Conservation (phyloP, 1,140 invertebrate species). For the Drosophila kanapiae region DNA sequence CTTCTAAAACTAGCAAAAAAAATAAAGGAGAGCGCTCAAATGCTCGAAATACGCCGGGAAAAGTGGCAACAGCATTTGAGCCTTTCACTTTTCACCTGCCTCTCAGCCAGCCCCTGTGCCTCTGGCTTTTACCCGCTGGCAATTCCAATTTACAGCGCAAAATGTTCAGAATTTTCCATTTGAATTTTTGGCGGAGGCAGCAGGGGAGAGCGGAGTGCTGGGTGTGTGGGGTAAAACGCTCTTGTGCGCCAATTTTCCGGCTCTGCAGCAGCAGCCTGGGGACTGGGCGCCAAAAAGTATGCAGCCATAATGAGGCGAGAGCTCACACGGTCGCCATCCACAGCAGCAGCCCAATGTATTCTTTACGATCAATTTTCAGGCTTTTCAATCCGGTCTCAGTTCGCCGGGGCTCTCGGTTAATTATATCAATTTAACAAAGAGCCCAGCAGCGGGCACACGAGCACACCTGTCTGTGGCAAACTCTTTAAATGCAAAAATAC, state of each 20-base stretch:
- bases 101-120: conserved; percentile 5
- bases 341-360: conserved; percentile 22
- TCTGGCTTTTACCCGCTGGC: conserved; percentile 29
- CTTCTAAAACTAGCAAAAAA: conserved; percentile 62
- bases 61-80: conserved; percentile 66
- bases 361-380: conserved; percentile 46
- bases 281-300: conserved; percentile 44
- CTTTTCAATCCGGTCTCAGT: conserved; percentile 31
- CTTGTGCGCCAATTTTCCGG: conserved; percentile 59
- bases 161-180: conserved; percentile 76
- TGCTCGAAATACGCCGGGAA: conserved; percentile 60
- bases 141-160: conserved; percentile 52
- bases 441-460: neutral
- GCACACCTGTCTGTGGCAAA: conserved; percentile 15
- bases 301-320: conserved; percentile 43
- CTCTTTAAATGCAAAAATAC: conserved; percentile 14
- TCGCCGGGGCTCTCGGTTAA: conserved; percentile 27
- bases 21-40: conserved; percentile 44
- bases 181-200: conserved; percentile 42
- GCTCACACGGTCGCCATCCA: conserved; percentile 5
- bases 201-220: too few relatives aligned
- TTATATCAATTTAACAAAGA: conserved; percentile 56
- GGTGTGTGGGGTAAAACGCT: conserved; percentile 1
- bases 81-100: conserved; percentile 77
- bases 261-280: conserved; percentile 5